Percentiles rank a stretch among this genome's conserved stretches.
phyloP scores from a whole-genome alignment of 2,797 vertebrate genomes.

The Syngnathus acus region DNA sequence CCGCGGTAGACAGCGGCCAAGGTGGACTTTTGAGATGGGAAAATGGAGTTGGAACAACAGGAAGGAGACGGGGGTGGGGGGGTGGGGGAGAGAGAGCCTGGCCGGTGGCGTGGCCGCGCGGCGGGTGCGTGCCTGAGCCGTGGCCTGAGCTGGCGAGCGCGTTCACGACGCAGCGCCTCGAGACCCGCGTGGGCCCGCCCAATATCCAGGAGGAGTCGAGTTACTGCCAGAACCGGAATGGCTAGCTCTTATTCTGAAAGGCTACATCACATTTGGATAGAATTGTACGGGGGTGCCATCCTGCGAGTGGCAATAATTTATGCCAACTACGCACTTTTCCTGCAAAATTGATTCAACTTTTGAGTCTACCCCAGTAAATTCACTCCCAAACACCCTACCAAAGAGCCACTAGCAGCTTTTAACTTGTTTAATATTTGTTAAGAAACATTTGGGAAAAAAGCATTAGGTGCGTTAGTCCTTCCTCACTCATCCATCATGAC shows the following conservation, averaged over 20 bases:
- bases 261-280: not conserved
- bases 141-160: slow-evolving; percentile 31
- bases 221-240: slow-evolving; percentile 4
- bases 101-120: slow-evolving; percentile 60
- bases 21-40: slow-evolving; percentile 17
- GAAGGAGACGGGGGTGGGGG: slow-evolving; percentile 8
- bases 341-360: not conserved
- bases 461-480: too few relatives aligned
- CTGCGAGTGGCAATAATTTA: not conserved
- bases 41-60: slow-evolving; percentile 10
- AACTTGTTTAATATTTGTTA: not conserved
- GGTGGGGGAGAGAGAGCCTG: slow-evolving; percentile 28
- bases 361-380: not conserved
- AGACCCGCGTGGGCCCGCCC: slow-evolving; percentile 3
- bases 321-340: not conserved
- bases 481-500: not conserved
- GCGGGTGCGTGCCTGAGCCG: slow-evolving; percentile 26
- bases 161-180: slow-evolving; percentile 30
- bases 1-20: slow-evolving; percentile 1
- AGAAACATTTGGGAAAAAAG: not conserved
- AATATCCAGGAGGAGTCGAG: not conserved
- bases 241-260: not conserved
- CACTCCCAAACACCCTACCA: not conserved
- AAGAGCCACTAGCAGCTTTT: not conserved
- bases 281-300: not conserved